Conservation (phyloP, 2,888 invertebrate species). For the Heliconius ismenius region DNA sequence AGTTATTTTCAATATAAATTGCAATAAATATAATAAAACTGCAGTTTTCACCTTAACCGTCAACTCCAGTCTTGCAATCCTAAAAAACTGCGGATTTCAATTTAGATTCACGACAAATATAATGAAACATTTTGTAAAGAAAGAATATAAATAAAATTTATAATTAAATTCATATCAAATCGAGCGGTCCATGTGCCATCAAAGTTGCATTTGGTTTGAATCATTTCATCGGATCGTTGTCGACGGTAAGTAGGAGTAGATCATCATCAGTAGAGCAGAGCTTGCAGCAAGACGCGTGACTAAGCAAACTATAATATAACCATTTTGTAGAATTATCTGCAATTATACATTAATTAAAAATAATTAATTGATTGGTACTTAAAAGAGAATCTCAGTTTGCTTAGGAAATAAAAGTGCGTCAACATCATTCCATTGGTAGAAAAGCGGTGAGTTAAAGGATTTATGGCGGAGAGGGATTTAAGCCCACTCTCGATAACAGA, state of each 20-base stretch:
- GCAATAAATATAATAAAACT: not conserved
- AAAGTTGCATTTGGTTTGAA: slow-evolving; percentile 53
- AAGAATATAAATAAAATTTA: not conserved
- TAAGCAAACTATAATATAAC: slow-evolving; percentile 64
- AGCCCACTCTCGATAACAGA: slow-evolving; percentile 69
- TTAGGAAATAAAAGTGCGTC: slow-evolving; percentile 69
- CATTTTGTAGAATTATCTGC: not conserved
- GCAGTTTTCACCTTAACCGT: not conserved
- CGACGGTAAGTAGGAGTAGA: slow-evolving; percentile 53
- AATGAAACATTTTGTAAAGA: slow-evolving; percentile 9
- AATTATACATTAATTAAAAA: not conserved
- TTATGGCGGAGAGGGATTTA: slow-evolving; percentile 82
- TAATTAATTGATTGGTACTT: not conserved
- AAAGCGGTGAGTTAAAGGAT: slow-evolving; percentile 80
- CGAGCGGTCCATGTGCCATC: slow-evolving; percentile 64
- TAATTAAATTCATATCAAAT: slow-evolving; percentile 25
- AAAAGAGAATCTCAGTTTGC: slow-evolving; percentile 61
- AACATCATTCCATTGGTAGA: slow-evolving; percentile 79
- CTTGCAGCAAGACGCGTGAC: slow-evolving; percentile 71
- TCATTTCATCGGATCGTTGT: slow-evolving; percentile 57
- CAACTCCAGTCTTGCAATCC: slow-evolving; percentile 18
- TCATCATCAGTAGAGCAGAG: slow-evolving; percentile 62
- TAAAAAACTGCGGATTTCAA: slow-evolving; percentile 6
- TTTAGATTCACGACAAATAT: slow-evolving; percentile 10
- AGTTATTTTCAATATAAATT: not conserved